These are phyloP conservation scores for Petrocephalus microphthalmus DNA, from an alignment of 2,113 vertebrate genomes.

Conservation along the genomic window DNA sequence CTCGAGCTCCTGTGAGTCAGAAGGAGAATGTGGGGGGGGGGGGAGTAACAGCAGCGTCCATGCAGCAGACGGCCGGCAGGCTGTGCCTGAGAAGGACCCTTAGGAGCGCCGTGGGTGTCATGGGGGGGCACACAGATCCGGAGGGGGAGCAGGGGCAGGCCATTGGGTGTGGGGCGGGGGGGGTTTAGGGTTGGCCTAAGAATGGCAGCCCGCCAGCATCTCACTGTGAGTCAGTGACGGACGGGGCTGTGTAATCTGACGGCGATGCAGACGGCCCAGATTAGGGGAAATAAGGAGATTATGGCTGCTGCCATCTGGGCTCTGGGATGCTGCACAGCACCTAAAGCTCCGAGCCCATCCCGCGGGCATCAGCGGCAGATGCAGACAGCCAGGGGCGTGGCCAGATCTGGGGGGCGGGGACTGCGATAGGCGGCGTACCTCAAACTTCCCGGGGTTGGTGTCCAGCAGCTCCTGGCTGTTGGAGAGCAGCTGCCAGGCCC, in stretches of 20 bases:
- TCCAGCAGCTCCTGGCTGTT: conserved; percentile 77
- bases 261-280: conserved; percentile 34
- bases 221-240: neutral
- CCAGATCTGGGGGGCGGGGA: neutral
- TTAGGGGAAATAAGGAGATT: conserved; percentile 54
- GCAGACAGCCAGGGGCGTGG: neutral
- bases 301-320: conserved; percentile 11
- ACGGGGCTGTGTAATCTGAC: neutral
- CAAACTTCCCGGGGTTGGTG: conserved; percentile 74
- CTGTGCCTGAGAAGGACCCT: neutral
- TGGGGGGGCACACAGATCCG: neutral
- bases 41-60: neutral
- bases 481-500: conserved; percentile 83
- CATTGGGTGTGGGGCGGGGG: neutral
- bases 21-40: neutral
- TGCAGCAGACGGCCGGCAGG: neutral
- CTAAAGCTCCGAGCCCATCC: neutral
- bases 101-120: neutral
- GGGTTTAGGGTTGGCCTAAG: neutral
- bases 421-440: conserved; percentile 51
- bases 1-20: conserved; percentile 70
- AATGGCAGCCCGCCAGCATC: neutral
- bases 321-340: neutral
- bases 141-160: neutral
- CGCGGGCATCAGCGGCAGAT: neutral